Evolutionary conservation across 2,797 vertebrate genomes (phyloP).

Genomic region (Anguilla pacifica): DNA sequence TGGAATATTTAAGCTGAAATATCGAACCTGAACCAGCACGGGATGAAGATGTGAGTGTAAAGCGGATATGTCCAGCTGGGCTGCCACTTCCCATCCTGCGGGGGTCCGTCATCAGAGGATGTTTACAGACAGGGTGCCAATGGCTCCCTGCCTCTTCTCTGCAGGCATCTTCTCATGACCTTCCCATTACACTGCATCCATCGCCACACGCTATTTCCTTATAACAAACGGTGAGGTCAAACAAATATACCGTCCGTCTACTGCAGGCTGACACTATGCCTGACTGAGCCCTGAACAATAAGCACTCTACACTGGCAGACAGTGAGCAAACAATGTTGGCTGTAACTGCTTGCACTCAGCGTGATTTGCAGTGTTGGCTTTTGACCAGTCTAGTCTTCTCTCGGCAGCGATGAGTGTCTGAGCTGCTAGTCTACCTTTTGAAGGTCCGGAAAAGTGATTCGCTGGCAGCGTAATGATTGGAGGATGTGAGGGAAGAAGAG

Average conservation of each 20-base stretch:
- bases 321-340: not conserved
- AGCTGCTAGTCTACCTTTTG: not conserved
- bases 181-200: not conserved
- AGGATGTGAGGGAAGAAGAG: not conserved
- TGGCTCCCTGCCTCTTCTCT: not conserved
- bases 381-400: not conserved
- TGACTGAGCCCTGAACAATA: not conserved
- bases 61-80: not conserved
- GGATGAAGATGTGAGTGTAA: not conserved
- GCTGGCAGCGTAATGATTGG: not conserved
- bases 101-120: not conserved
- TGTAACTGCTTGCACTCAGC: not conserved
- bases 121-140: not conserved
- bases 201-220: not conserved
- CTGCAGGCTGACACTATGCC: not conserved
- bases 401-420: not conserved
- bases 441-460: not conserved
- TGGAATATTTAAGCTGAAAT: conserved; percentile 9
- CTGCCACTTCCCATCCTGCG: not conserved
- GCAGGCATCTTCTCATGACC: not conserved
- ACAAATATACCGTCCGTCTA: not conserved
- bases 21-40: not conserved
- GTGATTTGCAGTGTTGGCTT: not conserved
- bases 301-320: not conserved
- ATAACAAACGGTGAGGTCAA: not conserved